Evolutionary conservation across 2,113 vertebrate species (phyloP), one percentile per base, ranked within the genome.

Genomic region (Pao palembangensis): DNA sequence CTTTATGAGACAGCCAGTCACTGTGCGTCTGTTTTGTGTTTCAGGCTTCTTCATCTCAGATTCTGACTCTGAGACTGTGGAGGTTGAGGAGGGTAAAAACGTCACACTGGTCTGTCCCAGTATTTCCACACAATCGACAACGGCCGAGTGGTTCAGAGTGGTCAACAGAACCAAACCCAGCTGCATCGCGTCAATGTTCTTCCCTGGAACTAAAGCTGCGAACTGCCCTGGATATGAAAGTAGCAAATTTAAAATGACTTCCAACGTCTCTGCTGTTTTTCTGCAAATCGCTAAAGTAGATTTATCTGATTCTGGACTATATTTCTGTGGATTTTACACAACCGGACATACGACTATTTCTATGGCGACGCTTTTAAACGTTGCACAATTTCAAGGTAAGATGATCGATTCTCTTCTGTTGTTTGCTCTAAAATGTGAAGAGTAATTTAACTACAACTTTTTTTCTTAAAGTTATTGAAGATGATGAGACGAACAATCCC

Each of bases 201-300:
- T 0, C 2, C 6, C 15, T 31, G 0, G 2, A 12, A 0, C 0
- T 0, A 0, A 2, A 5, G 11, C 21, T 61, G 4, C 0, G 0
- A 5, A 5, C 18, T 73, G 70, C 19, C 18, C 41, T 31, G 78
- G 42, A 61, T 68, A 47, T 61, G 2, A 23, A 49, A 6, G 20
- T 6, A 5, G n/a, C 28, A 71, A 57, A 65, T 81, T 71, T 50
- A 15, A 51, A 19, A 75, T 69, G 58, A 75, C 11, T 7, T 43
- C 57, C 51, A 62, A 81, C 42, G 0, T 3, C 2, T 0, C 43
- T 0, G 43, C 18, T 44, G 0, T 69, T 21, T 79, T 18, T 51
- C 68, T 79, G 0, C 41, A 20, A 34, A 69, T 76, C 0, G 61
- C 46, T 0, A 8, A 0, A 6, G 73, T 63, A 61, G 14, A 70